phyloP scores from a whole-genome alignment of 64 coral and sea anemone genomes.

The Pocillopora damicornis region DNA sequence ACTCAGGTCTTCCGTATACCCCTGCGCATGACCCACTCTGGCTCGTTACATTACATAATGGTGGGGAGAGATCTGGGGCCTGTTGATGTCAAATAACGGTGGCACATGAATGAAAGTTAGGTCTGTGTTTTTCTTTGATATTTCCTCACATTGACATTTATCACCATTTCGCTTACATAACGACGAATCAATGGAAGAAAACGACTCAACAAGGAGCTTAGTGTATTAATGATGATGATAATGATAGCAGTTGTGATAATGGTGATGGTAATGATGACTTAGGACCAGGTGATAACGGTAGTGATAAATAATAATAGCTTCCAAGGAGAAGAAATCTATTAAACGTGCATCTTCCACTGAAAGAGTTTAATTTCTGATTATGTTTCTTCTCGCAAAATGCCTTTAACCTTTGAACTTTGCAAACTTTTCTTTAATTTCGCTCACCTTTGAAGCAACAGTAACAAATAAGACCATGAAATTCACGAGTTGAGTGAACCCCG shows the following conservation, averaged over 20 bases:
- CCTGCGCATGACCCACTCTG: slow-evolving; percentile 13
- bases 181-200: no score
- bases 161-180: not conserved
- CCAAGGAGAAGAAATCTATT: no score
- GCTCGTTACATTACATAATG: slow-evolving; percentile 11
- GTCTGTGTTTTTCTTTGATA: not conserved
- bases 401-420: not conserved
- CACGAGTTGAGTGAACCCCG: slow-evolving; percentile 3
- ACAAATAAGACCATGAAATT: slow-evolving; percentile 69
- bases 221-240: no score
- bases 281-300: no score
- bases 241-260: no score
- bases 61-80: slow-evolving; percentile 36
- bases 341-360: no score
- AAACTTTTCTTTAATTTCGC: not conserved
- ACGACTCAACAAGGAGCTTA: no score
- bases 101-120: not conserved
- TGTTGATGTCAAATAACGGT: not conserved
- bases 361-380: not conserved
- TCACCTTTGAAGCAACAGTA: slow-evolving; percentile 64
- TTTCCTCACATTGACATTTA: not conserved
- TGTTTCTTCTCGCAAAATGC: not conserved
- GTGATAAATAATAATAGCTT: no score
- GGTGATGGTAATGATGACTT: no score
- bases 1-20: slow-evolving; percentile 8